Percentiles rank a stretch among this genome's conserved stretches.
These are phyloP conservation scores for Drosophila flavopinicola DNA, from an alignment of 2,888 invertebrate genomes.

Conservation along the genomic window DNA sequence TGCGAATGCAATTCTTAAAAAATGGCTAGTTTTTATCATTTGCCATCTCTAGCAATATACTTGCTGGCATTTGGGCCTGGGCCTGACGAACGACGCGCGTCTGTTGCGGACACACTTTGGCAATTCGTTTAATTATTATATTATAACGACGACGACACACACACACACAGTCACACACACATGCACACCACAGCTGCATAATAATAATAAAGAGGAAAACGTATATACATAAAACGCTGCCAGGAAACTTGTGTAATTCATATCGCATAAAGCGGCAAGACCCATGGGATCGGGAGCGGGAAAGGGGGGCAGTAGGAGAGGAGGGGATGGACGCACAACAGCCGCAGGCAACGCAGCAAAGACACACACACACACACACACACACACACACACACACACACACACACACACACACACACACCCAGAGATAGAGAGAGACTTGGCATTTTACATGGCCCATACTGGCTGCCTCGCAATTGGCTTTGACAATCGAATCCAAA, in stretches of 20 bases:
- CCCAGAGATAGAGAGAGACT: constrained; percentile 4
- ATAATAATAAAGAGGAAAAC: constrained; percentile 78
- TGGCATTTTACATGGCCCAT: constrained; percentile 65
- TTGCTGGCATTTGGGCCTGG: constrained; percentile 19
- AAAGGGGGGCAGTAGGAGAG: constrained; percentile 4
- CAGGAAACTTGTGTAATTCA: constrained; percentile 79
- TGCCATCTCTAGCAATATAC: constrained; percentile 40
- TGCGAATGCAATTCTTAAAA: too few relatives aligned
- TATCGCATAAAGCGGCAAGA: constrained; percentile 66
- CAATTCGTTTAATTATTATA: constrained; percentile 83
- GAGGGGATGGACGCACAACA: constrained; percentile 13
- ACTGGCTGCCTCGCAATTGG: constrained; percentile 46
- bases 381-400: constrained; percentile 15
- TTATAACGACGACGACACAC: constrained; percentile 57
- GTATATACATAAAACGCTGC: constrained; percentile 72
- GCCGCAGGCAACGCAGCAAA: constrained; percentile 58
- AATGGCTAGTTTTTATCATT: constrained; percentile 3
- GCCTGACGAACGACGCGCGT: constrained; percentile 68
- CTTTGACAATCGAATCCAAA: constrained; percentile 76
- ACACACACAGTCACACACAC: constrained; percentile 15
- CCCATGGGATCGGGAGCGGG: not conserved
- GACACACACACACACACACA: too few relatives aligned
- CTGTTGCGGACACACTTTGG: constrained; percentile 78
- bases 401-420: constrained; percentile 29
- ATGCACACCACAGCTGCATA: constrained; percentile 47